Percentiles rank a stretch among this genome's conserved stretches.
Evolutionary conservation across 2,797 vertebrate species (phyloP).

Genomic region (Sylvilagus floridanus): DNA sequence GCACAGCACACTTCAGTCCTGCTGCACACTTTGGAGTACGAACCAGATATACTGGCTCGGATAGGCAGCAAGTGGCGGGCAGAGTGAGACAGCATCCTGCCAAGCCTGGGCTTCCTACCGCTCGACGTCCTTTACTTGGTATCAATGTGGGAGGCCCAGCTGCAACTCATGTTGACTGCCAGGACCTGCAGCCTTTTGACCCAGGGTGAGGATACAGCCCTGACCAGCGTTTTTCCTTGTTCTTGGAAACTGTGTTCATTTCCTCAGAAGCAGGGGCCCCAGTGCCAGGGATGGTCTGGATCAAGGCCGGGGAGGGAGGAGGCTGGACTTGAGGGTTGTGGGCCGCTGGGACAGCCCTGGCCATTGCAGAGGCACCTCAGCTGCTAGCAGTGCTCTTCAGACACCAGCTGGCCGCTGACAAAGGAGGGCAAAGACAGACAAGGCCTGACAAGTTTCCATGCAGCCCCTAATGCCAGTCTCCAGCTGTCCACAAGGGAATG

Average conservation of each 20-base stretch:
- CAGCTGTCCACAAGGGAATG: neutral
- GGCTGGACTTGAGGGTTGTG: neutral
- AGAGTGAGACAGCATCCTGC: neutral
- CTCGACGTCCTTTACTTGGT: neutral
- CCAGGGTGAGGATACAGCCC: neutral
- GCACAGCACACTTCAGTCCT: neutral
- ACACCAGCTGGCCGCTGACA: constrained; percentile 49
- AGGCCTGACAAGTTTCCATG: neutral
- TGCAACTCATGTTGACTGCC: neutral
- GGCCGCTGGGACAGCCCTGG: neutral
- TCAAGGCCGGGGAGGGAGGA: neutral
- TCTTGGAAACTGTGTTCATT: constrained; percentile 17
- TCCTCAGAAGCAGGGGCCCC: neutral
- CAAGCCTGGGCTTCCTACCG: neutral
- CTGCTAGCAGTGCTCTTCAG: constrained; percentile 29
- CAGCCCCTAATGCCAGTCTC: neutral
- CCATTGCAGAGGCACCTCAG: neutral
- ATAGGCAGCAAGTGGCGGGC: neutral
- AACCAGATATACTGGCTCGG: neutral
- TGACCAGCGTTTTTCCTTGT: neutral
- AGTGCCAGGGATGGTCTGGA: neutral
- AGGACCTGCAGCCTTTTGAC: neutral
- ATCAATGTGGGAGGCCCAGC: neutral
- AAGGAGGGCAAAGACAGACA: constrained; percentile 40
- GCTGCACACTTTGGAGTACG: neutral